These are phyloP conservation scores for Rhinophrynus dorsalis DNA, from an alignment of 2,797 vertebrate species.

Conservation along the genomic window DNA sequence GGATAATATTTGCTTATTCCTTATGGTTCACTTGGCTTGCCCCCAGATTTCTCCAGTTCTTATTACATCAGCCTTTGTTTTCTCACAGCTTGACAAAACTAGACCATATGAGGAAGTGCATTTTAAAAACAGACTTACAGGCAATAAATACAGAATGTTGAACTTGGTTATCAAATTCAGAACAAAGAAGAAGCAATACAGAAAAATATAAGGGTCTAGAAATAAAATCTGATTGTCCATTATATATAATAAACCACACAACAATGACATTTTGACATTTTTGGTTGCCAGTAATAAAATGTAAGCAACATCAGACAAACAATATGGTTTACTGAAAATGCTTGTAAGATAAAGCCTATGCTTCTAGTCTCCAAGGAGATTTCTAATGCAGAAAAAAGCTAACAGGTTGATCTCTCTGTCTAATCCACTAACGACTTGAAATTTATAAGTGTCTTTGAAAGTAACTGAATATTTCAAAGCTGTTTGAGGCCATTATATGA, in stretches of 20 bases:
- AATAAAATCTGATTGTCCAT: conserved; percentile 9
- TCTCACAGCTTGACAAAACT: too few species aligned
- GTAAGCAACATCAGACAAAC: conserved; percentile 14
- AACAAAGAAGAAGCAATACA: too few species aligned
- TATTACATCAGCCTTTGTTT: too few species aligned
- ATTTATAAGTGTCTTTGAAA: conserved; percentile 43
- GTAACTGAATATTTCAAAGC: conserved; percentile 42
- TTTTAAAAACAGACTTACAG: too few species aligned
- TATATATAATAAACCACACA: background rate
- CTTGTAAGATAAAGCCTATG: conserved; percentile 1
- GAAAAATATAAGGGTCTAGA: too few species aligned
- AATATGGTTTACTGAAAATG: conserved; percentile 9
- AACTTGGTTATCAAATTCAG: too few species aligned
- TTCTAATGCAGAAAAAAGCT: conserved; percentile 21
- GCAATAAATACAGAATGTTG: too few species aligned
- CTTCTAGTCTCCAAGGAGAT: conserved; percentile 30
- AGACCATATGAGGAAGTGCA: too few species aligned
- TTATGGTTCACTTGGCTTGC: too few species aligned
- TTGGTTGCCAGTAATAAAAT: background rate
- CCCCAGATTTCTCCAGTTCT: too few species aligned
- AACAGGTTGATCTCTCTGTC: conserved; percentile 33
- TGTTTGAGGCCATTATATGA: conserved; percentile 41
- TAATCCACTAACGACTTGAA: conserved; percentile 42
- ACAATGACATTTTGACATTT: conserved; percentile 15
- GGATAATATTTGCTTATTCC: too few species aligned